Evolutionary conservation across 2,797 vertebrate genomes (phyloP), one percentile per base, ranked within the genome.

Genomic region (Fistularia tabacaria): DNA sequence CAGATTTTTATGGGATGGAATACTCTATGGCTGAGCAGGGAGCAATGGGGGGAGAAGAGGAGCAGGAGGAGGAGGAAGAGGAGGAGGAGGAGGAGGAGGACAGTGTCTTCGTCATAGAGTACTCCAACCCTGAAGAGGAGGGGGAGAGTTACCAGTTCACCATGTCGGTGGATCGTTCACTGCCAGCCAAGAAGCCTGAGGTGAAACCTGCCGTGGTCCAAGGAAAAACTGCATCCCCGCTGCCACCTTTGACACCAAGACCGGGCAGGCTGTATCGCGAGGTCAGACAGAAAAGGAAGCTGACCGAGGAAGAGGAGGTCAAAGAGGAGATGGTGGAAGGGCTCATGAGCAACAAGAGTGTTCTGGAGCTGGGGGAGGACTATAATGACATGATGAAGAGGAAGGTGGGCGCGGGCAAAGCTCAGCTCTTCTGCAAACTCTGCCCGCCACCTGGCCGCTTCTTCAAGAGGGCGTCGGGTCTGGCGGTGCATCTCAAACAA

Each of bases 141-240:
- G 79, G 77, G 6, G 71, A 76, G 41, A 74, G 74, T 46, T 82
- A 78, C 60, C 64, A 73, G 57, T 80, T 82, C 41, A 81, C 41
- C 0, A 74, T 84, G 73, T 68, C 71, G 0, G 69, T 83, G 3
- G 77, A 80, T 1, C 43, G 46, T 0, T 58, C 64, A 8, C 14
- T 63, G 0, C 68, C 58, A 0, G 1, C 45, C 7, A 66, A 49
- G 38, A 62, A 64, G 49, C 40, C 48, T 0, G 0, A 6, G 0
- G 1, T 10, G 0, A 66, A 51, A 49, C 44, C 6, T 9, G 54
- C 64, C 0, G 15, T 0, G 1, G n/a, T 25, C 25, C 25, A 5
- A 25, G 25, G 25, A 25, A 25, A 25, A 25, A 25, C 2, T 25
- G 25, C 25, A 25, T 25, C 25, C 5, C 25, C 25, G 25, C 25